These are phyloP conservation scores for Oryzias woworae DNA, from an alignment of 2,113 vertebrate genomes.

Conservation along the genomic window DNA sequence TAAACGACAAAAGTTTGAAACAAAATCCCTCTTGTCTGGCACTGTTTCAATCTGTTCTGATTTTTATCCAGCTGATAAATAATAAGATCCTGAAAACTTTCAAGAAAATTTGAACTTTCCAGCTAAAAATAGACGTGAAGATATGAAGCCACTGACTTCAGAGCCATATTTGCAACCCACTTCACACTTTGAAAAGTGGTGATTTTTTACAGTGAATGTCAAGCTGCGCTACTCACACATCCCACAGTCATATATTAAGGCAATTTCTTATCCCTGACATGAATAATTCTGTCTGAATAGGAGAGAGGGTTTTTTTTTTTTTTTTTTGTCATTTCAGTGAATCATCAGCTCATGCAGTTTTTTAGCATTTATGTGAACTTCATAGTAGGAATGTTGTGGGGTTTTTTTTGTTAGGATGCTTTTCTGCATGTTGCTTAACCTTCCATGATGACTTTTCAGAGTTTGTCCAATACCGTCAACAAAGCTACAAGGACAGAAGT, in stretches of 20 bases:
- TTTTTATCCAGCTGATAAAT: neutral
- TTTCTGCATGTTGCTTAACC: constrained; percentile 37
- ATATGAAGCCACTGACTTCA: constrained; percentile 62
- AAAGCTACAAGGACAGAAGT: constrained; percentile 3
- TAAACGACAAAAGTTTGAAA: constrained; percentile 19
- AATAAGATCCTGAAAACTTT: too few relatives aligned
- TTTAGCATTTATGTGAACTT: constrained; percentile 43
- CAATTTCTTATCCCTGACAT: constrained; percentile 68
- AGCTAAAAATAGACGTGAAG: constrained; percentile 64
- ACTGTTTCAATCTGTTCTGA: constrained; percentile 25
- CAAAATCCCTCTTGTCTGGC: constrained; percentile 14
- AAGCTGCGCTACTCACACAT: constrained; percentile 64
- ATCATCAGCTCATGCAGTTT: constrained; percentile 64
- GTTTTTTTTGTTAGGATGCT: constrained; percentile 12
- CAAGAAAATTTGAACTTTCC: constrained; percentile 29
- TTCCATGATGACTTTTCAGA: constrained; percentile 40
- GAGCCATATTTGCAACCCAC: constrained; percentile 61
- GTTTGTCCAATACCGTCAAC: constrained; percentile 22
- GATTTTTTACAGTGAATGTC: constrained; percentile 57
- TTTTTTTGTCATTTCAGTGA: constrained; percentile 74
- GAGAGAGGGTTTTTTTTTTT: constrained; percentile 62
- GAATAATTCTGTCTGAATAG: constrained; percentile 80
- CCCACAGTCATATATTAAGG: constrained; percentile 63
- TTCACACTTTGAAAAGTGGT: constrained; percentile 70
- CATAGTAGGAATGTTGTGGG: constrained; percentile 32